Evolutionary conservation across 2,113 vertebrate species (phyloP).

Genomic region (Cyanoramphus novaezelandiae): DNA sequence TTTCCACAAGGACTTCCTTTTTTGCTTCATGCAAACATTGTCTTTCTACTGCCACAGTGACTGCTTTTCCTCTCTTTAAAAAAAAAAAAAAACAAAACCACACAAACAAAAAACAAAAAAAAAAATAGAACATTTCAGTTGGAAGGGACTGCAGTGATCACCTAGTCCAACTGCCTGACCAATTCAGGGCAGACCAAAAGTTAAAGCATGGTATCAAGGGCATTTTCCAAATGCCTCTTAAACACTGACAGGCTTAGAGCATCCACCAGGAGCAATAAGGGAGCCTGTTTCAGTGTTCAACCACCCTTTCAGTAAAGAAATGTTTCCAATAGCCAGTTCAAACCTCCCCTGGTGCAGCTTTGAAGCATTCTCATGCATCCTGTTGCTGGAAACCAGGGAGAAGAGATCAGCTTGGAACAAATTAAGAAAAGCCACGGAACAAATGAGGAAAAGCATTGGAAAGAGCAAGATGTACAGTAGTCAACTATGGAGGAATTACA

Average conservation of each 20-base stretch:
- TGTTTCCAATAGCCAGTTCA: neutral
- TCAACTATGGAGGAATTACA: neutral
- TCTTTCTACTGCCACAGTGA: neutral
- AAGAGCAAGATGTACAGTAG: neutral
- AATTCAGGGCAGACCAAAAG: neutral
- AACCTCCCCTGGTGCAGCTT: neutral
- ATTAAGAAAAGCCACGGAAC: neutral
- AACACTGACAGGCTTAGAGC: neutral
- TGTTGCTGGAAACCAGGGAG: neutral
- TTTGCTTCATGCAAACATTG: neutral
- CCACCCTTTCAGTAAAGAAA: neutral
- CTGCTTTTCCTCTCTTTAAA: neutral
- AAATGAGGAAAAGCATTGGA: neutral
- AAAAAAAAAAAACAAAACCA: neutral
- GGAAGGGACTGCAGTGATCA: neutral
- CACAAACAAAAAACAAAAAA: neutral
- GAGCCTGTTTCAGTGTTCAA: neutral
- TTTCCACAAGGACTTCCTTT: neutral
- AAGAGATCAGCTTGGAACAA: neutral
- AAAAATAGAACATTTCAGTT: neutral
- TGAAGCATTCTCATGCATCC: fast-evolving
- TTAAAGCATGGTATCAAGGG: neutral
- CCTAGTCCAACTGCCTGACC: neutral
- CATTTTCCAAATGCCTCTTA: neutral
- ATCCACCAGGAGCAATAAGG: neutral